Evolutionary conservation across 2,113 vertebrate species (phyloP).

Genomic region (Poeciliopsis retropinna): DNA sequence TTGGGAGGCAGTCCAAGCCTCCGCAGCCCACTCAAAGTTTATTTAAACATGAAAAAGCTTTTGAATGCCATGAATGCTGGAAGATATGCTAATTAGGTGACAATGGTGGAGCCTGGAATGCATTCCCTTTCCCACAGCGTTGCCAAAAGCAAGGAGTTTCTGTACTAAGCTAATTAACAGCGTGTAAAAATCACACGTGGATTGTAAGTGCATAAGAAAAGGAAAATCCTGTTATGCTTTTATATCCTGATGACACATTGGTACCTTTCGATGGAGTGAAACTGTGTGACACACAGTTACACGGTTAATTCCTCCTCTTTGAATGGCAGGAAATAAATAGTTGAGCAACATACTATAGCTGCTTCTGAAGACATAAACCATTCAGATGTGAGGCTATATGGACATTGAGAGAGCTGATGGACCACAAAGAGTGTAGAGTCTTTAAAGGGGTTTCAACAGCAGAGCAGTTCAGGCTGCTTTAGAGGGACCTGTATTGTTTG

Average conservation of each 20-base stretch:
- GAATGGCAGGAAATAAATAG: background rate
- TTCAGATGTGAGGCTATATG: background rate
- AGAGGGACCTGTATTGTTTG: background rate
- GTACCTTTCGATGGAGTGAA: background rate
- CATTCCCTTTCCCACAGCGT: constrained; percentile 43
- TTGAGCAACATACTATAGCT: background rate
- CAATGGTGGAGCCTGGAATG: constrained; percentile 37
- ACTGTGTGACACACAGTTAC: background rate
- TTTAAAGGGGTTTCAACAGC: background rate
- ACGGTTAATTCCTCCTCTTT: background rate
- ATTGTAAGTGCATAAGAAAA: constrained; percentile 16
- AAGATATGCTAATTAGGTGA: constrained; percentile 35
- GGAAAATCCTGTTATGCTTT: constrained; percentile 27
- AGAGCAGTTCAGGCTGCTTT: background rate
- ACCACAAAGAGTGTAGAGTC: background rate
- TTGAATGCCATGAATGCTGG: constrained; percentile 23
- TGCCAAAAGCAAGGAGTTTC: constrained; percentile 47
- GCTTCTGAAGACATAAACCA: background rate
- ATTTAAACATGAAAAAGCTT: constrained; percentile 23
- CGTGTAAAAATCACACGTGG: constrained; percentile 35
- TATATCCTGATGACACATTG: background rate
- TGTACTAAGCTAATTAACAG: constrained; percentile 44
- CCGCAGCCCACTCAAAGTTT: constrained; percentile 8
- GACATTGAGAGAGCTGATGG: background rate
- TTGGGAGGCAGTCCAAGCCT: constrained; percentile 9